Percentiles rank a stretch among this genome's conserved stretches.
Evolutionary conservation across 2,113 vertebrate genomes (phyloP).

Genomic region (Haplochromis burtoni): DNA sequence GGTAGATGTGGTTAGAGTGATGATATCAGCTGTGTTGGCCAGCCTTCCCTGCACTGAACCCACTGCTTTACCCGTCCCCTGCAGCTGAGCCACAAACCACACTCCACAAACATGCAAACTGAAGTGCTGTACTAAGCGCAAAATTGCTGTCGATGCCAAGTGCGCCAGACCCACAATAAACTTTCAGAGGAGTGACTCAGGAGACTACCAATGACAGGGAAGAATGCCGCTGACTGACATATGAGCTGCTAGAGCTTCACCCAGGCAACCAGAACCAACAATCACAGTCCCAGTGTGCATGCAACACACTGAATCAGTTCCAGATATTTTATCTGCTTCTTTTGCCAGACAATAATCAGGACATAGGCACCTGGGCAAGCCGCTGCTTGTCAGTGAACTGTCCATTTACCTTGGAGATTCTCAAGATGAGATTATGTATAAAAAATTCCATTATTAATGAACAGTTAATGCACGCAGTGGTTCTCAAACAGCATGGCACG

Average conservation of each 20-base stretch:
- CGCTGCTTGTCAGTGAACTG: not conserved
- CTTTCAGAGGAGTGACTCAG: not conserved
- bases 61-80: not conserved
- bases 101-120: not conserved
- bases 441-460: not conserved
- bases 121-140: not conserved
- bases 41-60: not conserved
- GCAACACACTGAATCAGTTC: not conserved
- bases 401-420: not conserved
- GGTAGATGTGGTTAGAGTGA: not conserved
- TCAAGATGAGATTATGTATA: not conserved
- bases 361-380: not conserved
- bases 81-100: not conserved
- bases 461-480: not conserved
- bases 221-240: not conserved
- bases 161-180: not conserved
- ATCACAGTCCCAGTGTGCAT: not conserved
- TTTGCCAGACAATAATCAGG: not conserved
- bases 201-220: not conserved
- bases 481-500: not conserved
- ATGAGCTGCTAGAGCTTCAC: not conserved
- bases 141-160: not conserved
- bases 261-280: not conserved
- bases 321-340: rapidly evolving
- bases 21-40: not conserved